Evolutionary conservation across 1,140 invertebrate genomes (phyloP).

Genomic region (Papilio helenus): DNA sequence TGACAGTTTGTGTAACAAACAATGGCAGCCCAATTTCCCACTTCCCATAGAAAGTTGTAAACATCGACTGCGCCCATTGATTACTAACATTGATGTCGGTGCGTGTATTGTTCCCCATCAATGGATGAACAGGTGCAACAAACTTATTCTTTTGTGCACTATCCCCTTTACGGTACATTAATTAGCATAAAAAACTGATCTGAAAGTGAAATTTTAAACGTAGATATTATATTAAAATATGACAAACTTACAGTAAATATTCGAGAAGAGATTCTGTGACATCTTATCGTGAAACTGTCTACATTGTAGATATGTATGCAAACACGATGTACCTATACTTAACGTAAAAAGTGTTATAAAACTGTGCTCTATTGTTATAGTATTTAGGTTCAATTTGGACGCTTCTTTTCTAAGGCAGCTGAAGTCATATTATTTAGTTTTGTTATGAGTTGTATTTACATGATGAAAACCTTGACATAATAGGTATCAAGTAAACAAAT

Average conservation of each 20-base stretch:
- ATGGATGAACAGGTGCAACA: slow-evolving; percentile 35
- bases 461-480: background rate
- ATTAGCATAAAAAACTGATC: background rate
- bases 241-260: background rate
- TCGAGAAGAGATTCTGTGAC: background rate
- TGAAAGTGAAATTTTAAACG: background rate
- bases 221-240: background rate
- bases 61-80: slow-evolving; percentile 48
- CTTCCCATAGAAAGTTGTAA: slow-evolving; percentile 71
- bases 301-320: background rate
- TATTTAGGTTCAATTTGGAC: background rate
- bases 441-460: background rate
- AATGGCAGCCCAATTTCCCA: slow-evolving; percentile 51
- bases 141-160: slow-evolving; percentile 15
- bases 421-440: background rate
- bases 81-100: slow-evolving; percentile 41
- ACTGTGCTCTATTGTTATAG: background rate
- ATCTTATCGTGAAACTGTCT: background rate
- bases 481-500: background rate
- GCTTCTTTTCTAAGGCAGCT: background rate
- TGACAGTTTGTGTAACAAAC: slow-evolving; percentile 31
- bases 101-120: slow-evolving; percentile 35
- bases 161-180: background rate
- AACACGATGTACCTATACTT: background rate
- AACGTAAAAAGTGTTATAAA: background rate